Base-by-base conservation (phyloP, 2,113 vertebrate genomes). In the Oreochromis niloticus region DNA sequence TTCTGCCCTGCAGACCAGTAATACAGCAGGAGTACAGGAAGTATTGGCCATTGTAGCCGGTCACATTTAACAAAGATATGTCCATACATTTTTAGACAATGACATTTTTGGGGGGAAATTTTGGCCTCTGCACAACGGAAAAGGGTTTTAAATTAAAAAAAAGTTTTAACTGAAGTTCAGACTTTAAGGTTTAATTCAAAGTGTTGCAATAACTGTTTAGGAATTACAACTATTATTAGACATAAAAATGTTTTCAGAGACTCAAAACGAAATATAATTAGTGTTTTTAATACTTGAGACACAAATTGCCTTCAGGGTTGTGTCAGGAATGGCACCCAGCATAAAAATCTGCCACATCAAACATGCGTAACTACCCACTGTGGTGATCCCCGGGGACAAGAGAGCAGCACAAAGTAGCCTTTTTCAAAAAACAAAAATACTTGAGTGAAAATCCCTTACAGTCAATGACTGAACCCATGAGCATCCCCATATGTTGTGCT, bases 81-180 rank as follows among this genome's bases (percentile, higher is more conserved):
- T 32, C 24, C 43, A 78, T 3, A 78, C 3, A 2, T 9, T 50
- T 78, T 78, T n/a, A 16, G 46, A 19, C 27, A 78, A 32, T 78
- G 73, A 24, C 24, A 1, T 50, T 39, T 55, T 43, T 46, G 1
- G 4, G 32, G 10, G 4, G 1, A 0, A 17, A 75, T 30, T 32
- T 66, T 78, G 52, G 46, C 27, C 43, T 78, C 16, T 78, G 24
- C 46, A 78, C 27, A 19, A 52, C 46, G 27, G 32, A 43, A 27
- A 46, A 46, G 41, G 22, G 16, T 73, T 73, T 73, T 73, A 46
- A 50, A 78, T 78, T 19, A 7, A 48, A 30, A 48, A 30, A 10
- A 75, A 30, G 24, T 50, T 50, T 17, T 30, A 30, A 50, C 41
- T 75, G 43, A 75, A 8, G 43, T 50, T 19, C 43, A 78, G 43